Conservation (phyloP, 2,113 vertebrate genomes). For the Cololabis saira region DNA sequence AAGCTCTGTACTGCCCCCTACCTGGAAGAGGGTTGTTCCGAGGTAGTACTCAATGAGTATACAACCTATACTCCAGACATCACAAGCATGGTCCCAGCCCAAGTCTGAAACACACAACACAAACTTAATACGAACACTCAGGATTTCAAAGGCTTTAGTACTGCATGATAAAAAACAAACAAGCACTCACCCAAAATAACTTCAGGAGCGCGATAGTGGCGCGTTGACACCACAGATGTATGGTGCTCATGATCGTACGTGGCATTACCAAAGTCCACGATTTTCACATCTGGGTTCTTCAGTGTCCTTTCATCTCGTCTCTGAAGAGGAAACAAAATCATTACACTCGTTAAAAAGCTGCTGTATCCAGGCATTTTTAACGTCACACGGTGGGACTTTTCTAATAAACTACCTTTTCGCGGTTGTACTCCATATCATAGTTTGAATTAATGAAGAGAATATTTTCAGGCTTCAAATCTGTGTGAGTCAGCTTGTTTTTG, state of each 20-base stretch:
- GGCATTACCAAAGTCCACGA: constrained; percentile 97
- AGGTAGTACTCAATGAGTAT: constrained; percentile 97
- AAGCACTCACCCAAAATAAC: constrained; percentile 90
- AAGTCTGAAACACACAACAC: constrained; percentile 79
- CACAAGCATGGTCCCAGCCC: constrained; percentile 95
- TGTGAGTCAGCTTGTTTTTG: constrained; percentile 95
- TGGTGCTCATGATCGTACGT: constrained; percentile 97
- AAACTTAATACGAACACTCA: background rate
- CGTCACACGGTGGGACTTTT: too few species aligned
- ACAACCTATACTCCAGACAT: constrained; percentile 96
- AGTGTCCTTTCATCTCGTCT: constrained; percentile 91
- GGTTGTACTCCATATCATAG: constrained; percentile 90
- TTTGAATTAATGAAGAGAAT: constrained; percentile 95
- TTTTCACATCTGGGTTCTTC: constrained; percentile 91
- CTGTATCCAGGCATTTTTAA: background rate
- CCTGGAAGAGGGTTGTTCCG: constrained; percentile 95
- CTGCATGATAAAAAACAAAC: background rate
- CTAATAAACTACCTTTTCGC: constrained; percentile 84
- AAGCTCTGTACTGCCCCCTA: constrained; percentile 43
- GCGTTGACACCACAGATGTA: constrained; percentile 94
- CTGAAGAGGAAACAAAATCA: constrained; percentile 66
- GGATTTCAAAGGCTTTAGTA: background rate
- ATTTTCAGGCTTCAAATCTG: constrained; percentile 97
- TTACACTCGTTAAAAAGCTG: background rate
- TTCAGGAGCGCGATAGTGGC: constrained; percentile 96